phyloP scores from a whole-genome alignment of 2,888 invertebrate species.

The Lasiommata megera region DNA sequence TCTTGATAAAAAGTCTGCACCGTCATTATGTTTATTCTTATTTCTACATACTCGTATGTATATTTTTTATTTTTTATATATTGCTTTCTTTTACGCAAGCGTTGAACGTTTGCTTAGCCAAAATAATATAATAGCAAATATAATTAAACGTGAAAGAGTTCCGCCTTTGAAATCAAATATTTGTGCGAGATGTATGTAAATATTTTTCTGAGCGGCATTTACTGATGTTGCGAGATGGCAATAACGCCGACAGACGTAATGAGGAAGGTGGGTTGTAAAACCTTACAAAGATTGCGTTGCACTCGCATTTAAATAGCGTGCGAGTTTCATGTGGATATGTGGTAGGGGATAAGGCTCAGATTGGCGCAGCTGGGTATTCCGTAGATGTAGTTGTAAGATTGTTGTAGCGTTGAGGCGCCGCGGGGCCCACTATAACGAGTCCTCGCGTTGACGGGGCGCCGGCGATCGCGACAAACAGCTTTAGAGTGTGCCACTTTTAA shows the following conservation, averaged over 20 bases:
- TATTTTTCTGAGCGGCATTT: slow-evolving; percentile 68
- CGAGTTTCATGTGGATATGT: slow-evolving; percentile 13
- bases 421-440: slow-evolving; percentile 69
- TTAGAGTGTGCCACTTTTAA: slow-evolving; percentile 52
- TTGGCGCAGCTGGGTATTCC: slow-evolving; percentile 41
- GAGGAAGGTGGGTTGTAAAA: slow-evolving; percentile 62
- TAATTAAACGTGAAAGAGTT: slow-evolving; percentile 30
- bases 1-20: too few relatives aligned
- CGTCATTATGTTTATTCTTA: too few relatives aligned
- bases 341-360: slow-evolving; percentile 49
- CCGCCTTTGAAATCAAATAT: slow-evolving; percentile 42
- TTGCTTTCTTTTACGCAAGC: too few relatives aligned
- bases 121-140: slow-evolving; percentile 26
- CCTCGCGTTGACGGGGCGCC: slow-evolving; percentile 53
- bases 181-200: slow-evolving; percentile 62
- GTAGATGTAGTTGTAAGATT: slow-evolving; percentile 51
- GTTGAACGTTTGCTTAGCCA: neutral
- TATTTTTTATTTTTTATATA: too few relatives aligned
- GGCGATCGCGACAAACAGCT: slow-evolving; percentile 50
- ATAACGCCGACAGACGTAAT: slow-evolving; percentile 71
- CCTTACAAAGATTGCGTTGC: slow-evolving; percentile 36
- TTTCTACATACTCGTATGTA: too few relatives aligned
- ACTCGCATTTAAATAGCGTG: slow-evolving; percentile 3
- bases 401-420: slow-evolving; percentile 53
- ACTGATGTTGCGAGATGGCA: slow-evolving; percentile 65